Base-by-base conservation (phyloP, 1,140 invertebrate genomes). In the Myzus persicae region DNA sequence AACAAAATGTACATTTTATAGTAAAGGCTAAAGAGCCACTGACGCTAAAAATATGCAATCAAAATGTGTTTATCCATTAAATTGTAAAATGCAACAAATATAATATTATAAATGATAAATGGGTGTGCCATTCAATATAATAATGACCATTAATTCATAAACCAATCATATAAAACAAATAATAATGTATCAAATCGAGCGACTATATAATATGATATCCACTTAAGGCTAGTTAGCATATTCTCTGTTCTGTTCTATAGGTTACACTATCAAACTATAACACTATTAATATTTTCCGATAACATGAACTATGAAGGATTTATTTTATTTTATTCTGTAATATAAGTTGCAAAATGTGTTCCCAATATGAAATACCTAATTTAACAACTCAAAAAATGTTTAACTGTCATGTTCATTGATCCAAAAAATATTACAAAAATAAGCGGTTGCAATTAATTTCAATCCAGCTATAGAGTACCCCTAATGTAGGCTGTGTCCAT, bases 341-440 rank as follows among this genome's bases (percentile, higher is more conserved):
- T 54, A 59, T n/a, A 76, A n/a, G 1, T 22, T 51, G 20, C 5
- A 67, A 76, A 76, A 76, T 18, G n/a, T 76, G 59, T 76, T n/a
- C 31, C 20, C 59, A 14, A n/a, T 76, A 76, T 76, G n/a, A 76
- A 18, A 76, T 36, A 51, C 48, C 4, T 24, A 76, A 5, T 76
- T n/a, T 4, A n/a, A 76, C 5, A 76, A 76, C 5, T 20, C 14
- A n/a, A 76, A n/a, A 76, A n/a, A 76, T 76, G 36, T 76, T n/a
- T 6, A 11, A n/a, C 59, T 76, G 14, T 18, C 31, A 18, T 67
- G 31, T 76, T 76, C 31, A 76, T 76, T 76, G 59, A 76, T n/a
- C 59, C 59, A 76, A 76, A 76, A n/a, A 76, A 76, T 76, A 76
- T 76, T 76, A 18, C n/a, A 20, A 76, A 76, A 76, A 76, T 76